Evolutionary conservation across 2,888 invertebrate genomes (phyloP).

Genomic region (Pristionchus entomophagus): DNA sequence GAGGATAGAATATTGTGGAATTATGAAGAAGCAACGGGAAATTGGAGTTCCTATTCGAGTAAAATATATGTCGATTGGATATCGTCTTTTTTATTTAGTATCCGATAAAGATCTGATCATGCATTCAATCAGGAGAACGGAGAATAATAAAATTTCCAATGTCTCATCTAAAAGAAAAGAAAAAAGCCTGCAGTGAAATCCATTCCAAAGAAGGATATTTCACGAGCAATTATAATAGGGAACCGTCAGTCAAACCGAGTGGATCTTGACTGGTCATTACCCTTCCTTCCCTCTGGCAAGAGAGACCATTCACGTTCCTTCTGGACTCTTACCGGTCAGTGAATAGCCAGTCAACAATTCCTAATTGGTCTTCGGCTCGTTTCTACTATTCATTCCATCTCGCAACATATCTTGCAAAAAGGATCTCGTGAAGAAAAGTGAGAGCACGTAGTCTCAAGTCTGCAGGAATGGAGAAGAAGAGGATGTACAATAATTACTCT

Average conservation of each 20-base stretch:
- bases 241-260: neutral
- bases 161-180: neutral
- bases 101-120: neutral
- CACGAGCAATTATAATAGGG: neutral
- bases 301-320: neutral
- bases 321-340: slow-evolving; percentile 15
- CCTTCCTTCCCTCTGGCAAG: neutral
- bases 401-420: neutral
- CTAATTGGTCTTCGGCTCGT: neutral
- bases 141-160: neutral
- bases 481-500: too few species aligned
- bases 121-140: neutral
- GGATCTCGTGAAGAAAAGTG: neutral
- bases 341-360: neutral
- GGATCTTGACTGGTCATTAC: neutral
- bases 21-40: neutral
- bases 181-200: neutral
- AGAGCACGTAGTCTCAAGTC: too few species aligned
- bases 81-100: neutral
- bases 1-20: neutral
- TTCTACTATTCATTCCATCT: neutral
- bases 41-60: neutral
- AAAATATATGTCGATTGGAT: neutral
- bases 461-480: too few species aligned
- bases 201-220: neutral